Evolutionary conservation across 2,113 vertebrate species (phyloP), one percentile per base, ranked within the genome.

Genomic region (Petromus typicus): DNA sequence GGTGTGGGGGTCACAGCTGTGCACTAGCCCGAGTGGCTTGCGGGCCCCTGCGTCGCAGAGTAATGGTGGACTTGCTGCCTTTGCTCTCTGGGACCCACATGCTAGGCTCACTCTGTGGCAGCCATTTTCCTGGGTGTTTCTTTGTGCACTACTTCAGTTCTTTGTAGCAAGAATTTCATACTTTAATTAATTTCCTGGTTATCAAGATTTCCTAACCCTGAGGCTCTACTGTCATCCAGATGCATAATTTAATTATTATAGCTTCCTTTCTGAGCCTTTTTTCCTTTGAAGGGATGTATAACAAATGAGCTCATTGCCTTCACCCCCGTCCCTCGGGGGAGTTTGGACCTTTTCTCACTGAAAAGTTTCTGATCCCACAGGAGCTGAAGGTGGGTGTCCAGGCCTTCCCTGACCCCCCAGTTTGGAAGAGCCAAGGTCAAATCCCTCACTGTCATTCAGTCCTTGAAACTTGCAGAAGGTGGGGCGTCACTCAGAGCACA

Each of bases 171-270:
- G 40, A 85, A 43, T 86, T 95, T 82, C 81, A 67, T 61, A 45
- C 0, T 67, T 59, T 61, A 86, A 88, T 89, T 94, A 94, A 93
- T 95, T 92, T 96, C 89, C 97, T 66, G 79, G 37, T 86, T 95
- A 84, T 91, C 86, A 87, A 67, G 92, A 75, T 64, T 69, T 69
- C 85, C 17, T 79, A 61, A 51, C 57, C 92, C 76, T 67, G 59
- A 5, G 76, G 64, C 92, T 78, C 4, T 93, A 32, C 78, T 84
- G 86, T 96, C 71, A 92, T 96, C 43, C 92, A 40, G 90, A 93
- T 97, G 95, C 95, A 93, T 85, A 95, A 78, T 86, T 95, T 27
- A 69, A 43, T 59, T 78, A 86, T 91, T 91, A 88, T 67, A 86
- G 7, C 88, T 88, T 95, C 75, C 5, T 92, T 93, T 80, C 51